A percentile compares a stretch with the other conserved stretches of the same genome.
These are phyloP conservation scores for Sandelia bainsii DNA, from an alignment of 2,797 vertebrate species.

Conservation along the genomic window DNA sequence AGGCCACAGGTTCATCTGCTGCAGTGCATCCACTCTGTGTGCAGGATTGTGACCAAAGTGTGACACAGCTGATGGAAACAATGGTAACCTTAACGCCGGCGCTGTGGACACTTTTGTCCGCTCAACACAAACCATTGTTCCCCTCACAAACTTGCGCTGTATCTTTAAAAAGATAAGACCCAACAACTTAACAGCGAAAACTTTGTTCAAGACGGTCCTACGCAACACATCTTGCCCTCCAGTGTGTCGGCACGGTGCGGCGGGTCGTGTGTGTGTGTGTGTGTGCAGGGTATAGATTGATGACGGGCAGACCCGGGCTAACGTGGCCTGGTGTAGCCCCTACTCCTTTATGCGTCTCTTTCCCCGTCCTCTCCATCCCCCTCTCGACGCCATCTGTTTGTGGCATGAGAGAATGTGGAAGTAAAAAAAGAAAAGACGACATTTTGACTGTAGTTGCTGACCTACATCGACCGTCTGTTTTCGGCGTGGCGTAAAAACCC, in stretches of 20 bases:
- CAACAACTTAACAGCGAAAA: constrained; percentile 68
- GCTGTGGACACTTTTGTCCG: background rate
- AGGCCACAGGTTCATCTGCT: constrained; percentile 64
- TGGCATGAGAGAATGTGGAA: constrained; percentile 82
- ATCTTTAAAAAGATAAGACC: constrained; percentile 56
- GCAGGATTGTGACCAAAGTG: constrained; percentile 30
- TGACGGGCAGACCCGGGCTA: constrained; percentile 69
- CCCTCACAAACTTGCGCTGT: constrained; percentile 36
- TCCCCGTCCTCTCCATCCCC: constrained; percentile 71
- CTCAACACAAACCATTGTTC: constrained; percentile 23
- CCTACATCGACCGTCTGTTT: constrained; percentile 71
- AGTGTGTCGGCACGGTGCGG: constrained; percentile 31
- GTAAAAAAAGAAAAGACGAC: constrained; percentile 81
- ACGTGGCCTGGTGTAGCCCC: constrained; percentile 77
- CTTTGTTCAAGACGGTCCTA: constrained; percentile 69
- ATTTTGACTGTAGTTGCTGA: constrained; percentile 82
- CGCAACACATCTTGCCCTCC: constrained; percentile 37
- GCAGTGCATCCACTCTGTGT: constrained; percentile 61
- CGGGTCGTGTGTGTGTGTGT: constrained; percentile 14
- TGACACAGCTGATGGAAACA: background rate
- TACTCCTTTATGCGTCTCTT: constrained; percentile 77
- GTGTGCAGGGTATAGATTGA: constrained; percentile 4
- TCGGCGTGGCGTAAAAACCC: constrained; percentile 19
- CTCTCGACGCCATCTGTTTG: constrained; percentile 84
- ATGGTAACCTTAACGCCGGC: too few relatives aligned